Conservation (phyloP, 1,140 invertebrate species). For the Cepaea nemoralis region DNA sequence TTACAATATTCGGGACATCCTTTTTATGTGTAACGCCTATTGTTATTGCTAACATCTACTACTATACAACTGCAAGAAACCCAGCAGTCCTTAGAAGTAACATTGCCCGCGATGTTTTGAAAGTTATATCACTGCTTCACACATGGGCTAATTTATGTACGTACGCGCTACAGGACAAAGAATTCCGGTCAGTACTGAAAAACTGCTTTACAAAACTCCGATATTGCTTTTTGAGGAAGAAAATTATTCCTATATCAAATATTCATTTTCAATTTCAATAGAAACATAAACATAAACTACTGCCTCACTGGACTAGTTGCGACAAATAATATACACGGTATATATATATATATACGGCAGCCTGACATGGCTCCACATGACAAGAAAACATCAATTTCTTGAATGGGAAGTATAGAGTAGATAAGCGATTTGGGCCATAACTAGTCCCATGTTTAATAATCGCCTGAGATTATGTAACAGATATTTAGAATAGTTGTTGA, state of each 20-base stretch:
- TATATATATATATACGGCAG: no score
- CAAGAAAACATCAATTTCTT: no score
- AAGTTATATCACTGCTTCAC: background rate
- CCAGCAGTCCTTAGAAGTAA: background rate
- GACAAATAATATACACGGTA: no score
- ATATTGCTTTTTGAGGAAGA: background rate
- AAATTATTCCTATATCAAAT: background rate
- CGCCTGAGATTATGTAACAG: no score
- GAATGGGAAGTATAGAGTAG: no score
- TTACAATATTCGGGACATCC: background rate
- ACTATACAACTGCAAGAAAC: background rate
- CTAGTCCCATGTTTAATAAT: no score
- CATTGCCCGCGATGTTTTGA: background rate
- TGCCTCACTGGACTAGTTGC: no score
- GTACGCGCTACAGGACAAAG: background rate
- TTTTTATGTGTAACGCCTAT: background rate
- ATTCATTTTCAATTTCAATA: no score
- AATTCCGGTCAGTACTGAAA: background rate
- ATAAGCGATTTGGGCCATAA: no score
- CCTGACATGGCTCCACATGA: no score
- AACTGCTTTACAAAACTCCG: background rate
- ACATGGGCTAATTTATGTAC: background rate
- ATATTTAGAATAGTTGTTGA: no score
- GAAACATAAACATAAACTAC: no score
- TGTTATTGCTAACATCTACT: background rate